A percentile compares a stretch with the other conserved stretches of the same genome.
Evolutionary conservation across 2,888 invertebrate species (phyloP).

Genomic region (Eurytoma californica): DNA sequence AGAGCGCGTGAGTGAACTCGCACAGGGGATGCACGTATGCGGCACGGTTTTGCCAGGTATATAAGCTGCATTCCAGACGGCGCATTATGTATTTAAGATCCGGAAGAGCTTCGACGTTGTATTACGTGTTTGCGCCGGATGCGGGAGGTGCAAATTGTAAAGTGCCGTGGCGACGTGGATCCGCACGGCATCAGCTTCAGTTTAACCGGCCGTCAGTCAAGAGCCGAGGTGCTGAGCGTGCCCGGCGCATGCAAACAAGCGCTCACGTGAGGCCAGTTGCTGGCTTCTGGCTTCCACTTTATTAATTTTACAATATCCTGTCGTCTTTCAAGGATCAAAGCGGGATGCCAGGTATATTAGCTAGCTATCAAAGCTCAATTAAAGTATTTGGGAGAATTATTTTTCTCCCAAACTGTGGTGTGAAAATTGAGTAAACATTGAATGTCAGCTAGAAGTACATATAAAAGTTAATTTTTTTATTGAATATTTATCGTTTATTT

Average conservation of each 20-base stretch:
- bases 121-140: background rate
- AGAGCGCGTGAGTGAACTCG: no score
- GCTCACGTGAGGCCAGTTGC: background rate
- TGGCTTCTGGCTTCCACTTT: no score
- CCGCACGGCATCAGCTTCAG: slow-evolving; percentile 17
- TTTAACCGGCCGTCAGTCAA: slow-evolving; percentile 43
- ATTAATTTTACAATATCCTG: no score
- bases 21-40: background rate
- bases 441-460: no score
- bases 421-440: no score
- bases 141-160: slow-evolving; percentile 33
- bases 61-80: background rate
- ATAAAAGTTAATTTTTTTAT: no score
- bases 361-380: no score
- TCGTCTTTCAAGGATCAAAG: no score
- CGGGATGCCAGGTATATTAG: no score
- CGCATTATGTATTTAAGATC: slow-evolving; percentile 53
- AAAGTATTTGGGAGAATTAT: no score
- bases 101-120: slow-evolving; percentile 37
- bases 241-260: background rate
- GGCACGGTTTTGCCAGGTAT: background rate
- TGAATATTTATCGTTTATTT: no score
- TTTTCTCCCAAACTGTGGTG: no score
- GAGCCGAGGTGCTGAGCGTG: background rate
- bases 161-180: slow-evolving; percentile 26